Base-by-base conservation (phyloP, 2,113 vertebrate genomes). In the Tylochromis polylepis region DNA sequence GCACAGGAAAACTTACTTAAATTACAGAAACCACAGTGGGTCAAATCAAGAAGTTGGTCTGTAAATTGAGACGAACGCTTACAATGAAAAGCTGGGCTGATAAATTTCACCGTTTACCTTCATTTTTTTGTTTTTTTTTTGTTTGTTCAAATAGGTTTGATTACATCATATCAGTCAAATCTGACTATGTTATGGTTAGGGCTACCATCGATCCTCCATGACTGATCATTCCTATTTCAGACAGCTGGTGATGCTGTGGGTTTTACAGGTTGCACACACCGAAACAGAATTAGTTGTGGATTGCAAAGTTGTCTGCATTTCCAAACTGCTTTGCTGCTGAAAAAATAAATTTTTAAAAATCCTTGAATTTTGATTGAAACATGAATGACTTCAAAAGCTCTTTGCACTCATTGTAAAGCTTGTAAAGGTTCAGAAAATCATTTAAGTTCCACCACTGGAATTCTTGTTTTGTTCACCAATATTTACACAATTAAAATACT, bases 321-420 rank as follows among this genome's bases (percentile, higher is more conserved):
- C n/a, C 38, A 70, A 72, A 72, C 65, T 10, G 38, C 38, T 16
- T 72, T 72, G 3, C 67, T 72, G 14, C 67, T 72, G 22, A 27
- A 5, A 27, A 27, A 11, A 43, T 43, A 3, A 70, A n/a, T n/a
- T n/a, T 16, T 24, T 46, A 11, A 72, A 46, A 46, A 46, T 46
- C 22, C 38, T 27, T 72, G 3, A 72, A 3, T 0, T 46, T 27
- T 2, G 8, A 72, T 46, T 46, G 38, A 72, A 72, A 27, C 0
- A 5, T 46, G 65, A 72, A 3, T 72, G 14, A 27, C 46, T 41
- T 72, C 14, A 72, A 41, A 27, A 46, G 41, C 22, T 72, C 22
- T 7, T 14, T 0, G 9, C 8, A 4, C 67, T 72, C 8, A 46
- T 18, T 27, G 11, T 27, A 15, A 29, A 9, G 1, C 18, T 46